Conservation (phyloP, 2,797 vertebrate genomes). For the Rhincodon typus region DNA sequence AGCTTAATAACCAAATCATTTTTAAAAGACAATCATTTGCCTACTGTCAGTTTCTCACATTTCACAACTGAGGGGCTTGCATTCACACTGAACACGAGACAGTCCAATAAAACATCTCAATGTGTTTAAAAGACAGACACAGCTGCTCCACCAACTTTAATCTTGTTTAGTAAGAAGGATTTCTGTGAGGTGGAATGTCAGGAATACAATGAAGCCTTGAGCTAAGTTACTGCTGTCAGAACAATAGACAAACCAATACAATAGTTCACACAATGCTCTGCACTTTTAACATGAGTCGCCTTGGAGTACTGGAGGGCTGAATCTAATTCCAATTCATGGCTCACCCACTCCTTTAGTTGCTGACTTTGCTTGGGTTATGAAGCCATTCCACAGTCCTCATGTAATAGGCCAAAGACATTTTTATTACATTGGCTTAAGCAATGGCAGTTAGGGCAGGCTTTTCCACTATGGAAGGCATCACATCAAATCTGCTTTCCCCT, state of each 20-base stretch:
- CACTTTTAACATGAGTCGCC: neutral
- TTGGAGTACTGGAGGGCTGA: neutral
- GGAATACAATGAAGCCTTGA: neutral
- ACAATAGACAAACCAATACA: neutral
- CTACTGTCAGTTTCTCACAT: neutral
- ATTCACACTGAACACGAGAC: neutral
- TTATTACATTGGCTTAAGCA: neutral
- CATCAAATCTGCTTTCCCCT: neutral
- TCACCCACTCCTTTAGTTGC: neutral
- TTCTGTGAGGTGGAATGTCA: neutral
- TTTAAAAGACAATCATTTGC: neutral
- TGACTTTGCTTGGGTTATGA: neutral
- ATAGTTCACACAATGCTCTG: neutral
- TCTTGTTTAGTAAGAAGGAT: neutral
- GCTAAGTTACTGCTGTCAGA: neutral
- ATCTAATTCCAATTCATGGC: neutral
- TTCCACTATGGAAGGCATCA: neutral
- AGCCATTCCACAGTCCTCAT: neutral
- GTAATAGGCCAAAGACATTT: neutral
- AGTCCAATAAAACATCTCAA: neutral
- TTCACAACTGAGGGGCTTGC: neutral
- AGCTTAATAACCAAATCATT: slow-evolving; percentile 21
- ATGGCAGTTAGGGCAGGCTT: neutral
- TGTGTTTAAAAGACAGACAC: neutral
- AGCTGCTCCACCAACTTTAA: neutral